Evolutionary conservation across 64 coral and sea anemone species (phyloP), one percentile per base, ranked within the genome.

Genomic region (Orbicella faveolata): DNA sequence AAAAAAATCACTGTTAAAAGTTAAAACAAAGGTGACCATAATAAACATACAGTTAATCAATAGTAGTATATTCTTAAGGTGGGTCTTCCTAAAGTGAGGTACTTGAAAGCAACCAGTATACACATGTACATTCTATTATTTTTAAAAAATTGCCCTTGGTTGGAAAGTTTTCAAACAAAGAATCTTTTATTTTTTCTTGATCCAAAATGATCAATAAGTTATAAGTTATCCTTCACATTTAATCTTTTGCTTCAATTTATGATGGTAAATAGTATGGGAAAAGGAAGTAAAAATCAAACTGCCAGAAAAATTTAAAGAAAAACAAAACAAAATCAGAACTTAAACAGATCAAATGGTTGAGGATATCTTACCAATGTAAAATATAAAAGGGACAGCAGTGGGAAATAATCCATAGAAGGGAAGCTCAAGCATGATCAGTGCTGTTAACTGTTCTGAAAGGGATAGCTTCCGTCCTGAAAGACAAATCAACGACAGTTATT

Each of bases 361-460:
- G 21, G 10, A 26, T n/a, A 41, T 23, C 89, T 75, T 84, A 91
- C 89, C 89, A 77, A 91, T 63, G 72, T 76, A 83, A 84, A 75
- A 91, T 35, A 91, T 85, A 13, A 91, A 91, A 63, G 80, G 34
- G 15, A 91, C 80, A 34, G 89, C 80, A 23, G 62, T 80, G 30
- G 89, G 80, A 44, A 91, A 73, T 18, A 91, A 61, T 19, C 89
- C 89, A 84, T 85, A 84, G 63, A 64, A 84, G 5, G 75, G 80
- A n/a, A 82, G 39, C 68, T 84, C 74, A 75, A 91, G 36, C 57
- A 84, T 61, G 39, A 91, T 23, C 2, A 91, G 17, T 20, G 89
- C 73, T 51, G 57, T 77, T 72, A 84, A 82, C 59, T 84, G 80
- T 77, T 91, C 89, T 67, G 89, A 91, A 35, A 91, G 35, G 15